Evolutionary conservation across 2,113 vertebrate genomes (phyloP).

Genomic region (Trogon melanurus): DNA sequence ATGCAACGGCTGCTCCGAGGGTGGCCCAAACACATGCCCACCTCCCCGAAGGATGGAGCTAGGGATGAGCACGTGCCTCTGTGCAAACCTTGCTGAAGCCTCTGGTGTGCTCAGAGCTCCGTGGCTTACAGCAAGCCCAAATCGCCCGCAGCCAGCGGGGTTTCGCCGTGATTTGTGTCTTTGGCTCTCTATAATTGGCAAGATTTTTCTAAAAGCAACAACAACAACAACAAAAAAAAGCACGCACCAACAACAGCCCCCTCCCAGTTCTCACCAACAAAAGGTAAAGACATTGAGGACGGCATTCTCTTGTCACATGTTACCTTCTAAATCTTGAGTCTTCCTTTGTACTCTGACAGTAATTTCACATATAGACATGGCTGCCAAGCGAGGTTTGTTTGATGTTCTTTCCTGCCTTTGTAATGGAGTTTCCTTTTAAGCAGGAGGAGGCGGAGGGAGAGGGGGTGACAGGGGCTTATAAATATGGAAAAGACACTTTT

Average conservation of each 20-base stretch:
- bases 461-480: conserved; percentile 64
- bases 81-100: background rate
- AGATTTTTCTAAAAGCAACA: background rate
- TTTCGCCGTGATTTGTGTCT: background rate
- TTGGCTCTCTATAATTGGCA: conserved; percentile 39
- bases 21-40: background rate
- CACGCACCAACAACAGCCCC: background rate
- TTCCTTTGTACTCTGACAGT: conserved; percentile 82
- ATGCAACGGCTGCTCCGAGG: background rate
- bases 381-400: conserved; percentile 76
- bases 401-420: conserved; percentile 87
- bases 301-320: conserved; percentile 12
- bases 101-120: background rate
- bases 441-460: conserved; percentile 57
- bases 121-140: background rate
- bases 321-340: conserved; percentile 69
- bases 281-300: conserved; percentile 61
- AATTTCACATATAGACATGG: conserved; percentile 62
- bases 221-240: background rate
- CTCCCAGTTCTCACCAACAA: conserved; percentile 39
- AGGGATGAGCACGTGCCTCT: background rate
- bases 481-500: conserved; percentile 72
- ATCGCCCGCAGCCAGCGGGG: rapidly evolving
- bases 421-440: conserved; percentile 77
- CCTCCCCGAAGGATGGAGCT: background rate